Conservation (phyloP, 2,113 vertebrate genomes). For the Carassius carassius region DNA sequence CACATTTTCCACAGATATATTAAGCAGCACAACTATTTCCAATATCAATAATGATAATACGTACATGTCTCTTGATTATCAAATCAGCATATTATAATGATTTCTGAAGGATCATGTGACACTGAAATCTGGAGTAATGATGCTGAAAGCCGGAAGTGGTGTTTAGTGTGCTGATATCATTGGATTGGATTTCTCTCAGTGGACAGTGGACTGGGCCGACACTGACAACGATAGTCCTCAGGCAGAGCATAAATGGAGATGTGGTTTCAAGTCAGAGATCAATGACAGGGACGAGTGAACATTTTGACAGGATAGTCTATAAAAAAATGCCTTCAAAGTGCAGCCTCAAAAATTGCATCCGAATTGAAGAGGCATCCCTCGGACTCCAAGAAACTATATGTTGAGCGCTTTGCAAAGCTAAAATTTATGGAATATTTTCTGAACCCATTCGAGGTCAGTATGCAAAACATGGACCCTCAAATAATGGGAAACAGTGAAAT, state of each 20-base stretch:
- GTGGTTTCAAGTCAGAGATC: background rate
- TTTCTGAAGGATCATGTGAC: background rate
- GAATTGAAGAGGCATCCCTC: background rate
- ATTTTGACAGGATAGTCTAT: background rate
- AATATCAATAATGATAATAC: no score
- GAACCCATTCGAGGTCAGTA: background rate
- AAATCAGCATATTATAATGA: no score
- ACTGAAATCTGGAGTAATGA: background rate
- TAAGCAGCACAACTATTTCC: no score
- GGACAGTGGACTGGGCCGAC: background rate
- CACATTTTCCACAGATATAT: no score
- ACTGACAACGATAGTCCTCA: background rate
- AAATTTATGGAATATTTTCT: background rate
- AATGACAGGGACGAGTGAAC: background rate
- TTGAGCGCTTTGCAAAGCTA: constrained; percentile 13
- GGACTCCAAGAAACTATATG: background rate
- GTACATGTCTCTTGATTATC: no score
- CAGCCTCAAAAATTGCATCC: background rate
- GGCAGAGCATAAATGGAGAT: background rate
- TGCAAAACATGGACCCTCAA: background rate
- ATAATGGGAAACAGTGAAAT: background rate
- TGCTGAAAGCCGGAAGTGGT: background rate
- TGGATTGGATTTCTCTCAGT: constrained; percentile 7
- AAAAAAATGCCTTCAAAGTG: constrained; percentile 23
- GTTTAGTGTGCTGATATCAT: background rate